Conservation (phyloP, 2,113 vertebrate genomes). For the Geococcyx californianus region DNA sequence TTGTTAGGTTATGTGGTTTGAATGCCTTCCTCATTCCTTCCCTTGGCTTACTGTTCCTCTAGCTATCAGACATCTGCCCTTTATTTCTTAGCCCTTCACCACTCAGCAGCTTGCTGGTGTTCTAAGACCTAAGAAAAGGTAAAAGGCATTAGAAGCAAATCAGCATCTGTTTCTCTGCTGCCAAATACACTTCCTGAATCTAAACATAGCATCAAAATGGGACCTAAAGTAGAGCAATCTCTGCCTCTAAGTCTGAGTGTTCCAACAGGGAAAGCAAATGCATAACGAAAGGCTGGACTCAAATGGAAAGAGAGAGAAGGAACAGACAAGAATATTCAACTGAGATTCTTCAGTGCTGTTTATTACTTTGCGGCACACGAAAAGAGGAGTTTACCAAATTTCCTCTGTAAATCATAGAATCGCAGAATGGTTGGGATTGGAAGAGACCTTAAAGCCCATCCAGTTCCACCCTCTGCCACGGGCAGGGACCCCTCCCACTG, state of each 20-base stretch:
- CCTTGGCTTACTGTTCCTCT: background rate
- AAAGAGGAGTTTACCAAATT: background rate
- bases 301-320: background rate
- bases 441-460: no score
- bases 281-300: background rate
- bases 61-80: background rate
- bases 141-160: background rate
- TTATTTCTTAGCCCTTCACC: background rate
- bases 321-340: background rate
- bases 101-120: background rate
- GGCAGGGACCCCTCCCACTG: no score
- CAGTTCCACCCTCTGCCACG: no score
- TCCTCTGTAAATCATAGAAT: background rate
- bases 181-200: background rate
- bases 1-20: background rate
- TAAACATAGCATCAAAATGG: background rate
- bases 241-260: background rate
- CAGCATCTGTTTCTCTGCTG: background rate
- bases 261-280: background rate
- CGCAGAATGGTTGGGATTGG: no score
- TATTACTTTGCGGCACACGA: background rate
- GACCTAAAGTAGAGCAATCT: background rate
- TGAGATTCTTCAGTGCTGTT: background rate
- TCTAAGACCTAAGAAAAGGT: background rate
- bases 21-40: background rate